Base-by-base conservation (phyloP, 2,888 invertebrate genomes). In the Ommatoiulus sabulosus region DNA sequence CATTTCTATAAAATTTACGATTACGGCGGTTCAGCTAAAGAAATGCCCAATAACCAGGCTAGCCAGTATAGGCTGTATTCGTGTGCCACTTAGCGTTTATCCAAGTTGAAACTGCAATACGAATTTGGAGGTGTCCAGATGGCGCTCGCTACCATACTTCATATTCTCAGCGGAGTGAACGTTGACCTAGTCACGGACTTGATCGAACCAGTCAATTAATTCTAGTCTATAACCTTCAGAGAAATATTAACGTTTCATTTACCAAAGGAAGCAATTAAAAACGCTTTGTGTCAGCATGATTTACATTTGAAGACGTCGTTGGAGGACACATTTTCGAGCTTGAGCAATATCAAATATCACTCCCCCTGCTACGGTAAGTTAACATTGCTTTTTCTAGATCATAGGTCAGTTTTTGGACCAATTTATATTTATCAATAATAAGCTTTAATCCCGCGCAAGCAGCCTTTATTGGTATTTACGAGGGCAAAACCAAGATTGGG, bases 141-240 rank as follows among this genome's bases (percentile, higher is more conserved):
- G 72, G 72, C 72, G 72, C 72, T 72, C 72, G 72, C 72, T 7
- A 6, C n/a, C 8, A 0, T 2, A 10, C 24, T 72, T 72, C 24
- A 24, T 20, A 2, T 4, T n/a, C 10, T 8, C 24, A n/a, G 72
- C 24, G 24, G 20, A 72, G 72, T 72, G 72, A 20, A 72, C 72
- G 72, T 72, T 72, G 72, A 72, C 72, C 72, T 72, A 72, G 72
- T 72, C 72, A 72, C 72, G 24, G n/a, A 24, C 20, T 24, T 7
- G 72, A 72, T 24, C 8, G 72, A 72, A 72, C 72, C n/a, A 72
- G 72, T 72, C 72, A 72, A 72, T 20, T 72, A 72, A 72, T 72
- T 72, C 72, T 72, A 72, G 72, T 72, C 72, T 72, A 72, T 72
- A 72, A 72, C 72, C 72, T 72, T 72, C 72, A 72, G 72, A 72